Base-by-base conservation (phyloP, 2,113 vertebrate species). In the Hucho hucho region DNA sequence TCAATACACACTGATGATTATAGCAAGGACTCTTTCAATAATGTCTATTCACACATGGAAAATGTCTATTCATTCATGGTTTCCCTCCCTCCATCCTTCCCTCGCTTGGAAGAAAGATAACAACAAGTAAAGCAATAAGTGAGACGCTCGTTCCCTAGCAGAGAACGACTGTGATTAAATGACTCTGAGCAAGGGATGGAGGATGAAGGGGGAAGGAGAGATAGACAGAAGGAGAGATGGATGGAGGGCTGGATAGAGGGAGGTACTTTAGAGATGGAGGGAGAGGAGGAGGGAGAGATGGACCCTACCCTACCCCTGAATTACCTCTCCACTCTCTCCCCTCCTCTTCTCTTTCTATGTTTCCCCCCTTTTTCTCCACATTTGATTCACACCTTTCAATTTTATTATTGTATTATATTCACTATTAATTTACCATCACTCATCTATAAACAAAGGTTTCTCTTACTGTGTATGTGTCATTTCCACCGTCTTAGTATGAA, bases 141-240 rank as follows among this genome's bases (percentile, higher is more conserved):
- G 79, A 80, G 70, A 79, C 69, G 70, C 75, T 26, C 81, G 70
- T 79, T 88, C 83, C 83, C 75, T 77, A 65, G 79, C 73, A 81
- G 82, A 88, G 82, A 77, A 81, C 74, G 83, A 69, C 73, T 77
- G 86, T 89, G 89, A 92, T 91, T 88, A 87, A 81, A 81, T 9
- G 72, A 81, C 0, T 69, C 74, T 6, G 69, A n/a, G 69, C 46
- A 24, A 59, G 13, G 53, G 72, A 69, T 53, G 69, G 61, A 63
- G 0, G 59, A 24, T 49, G 26, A 3, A 37, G n/a, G 53, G 43
- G 69, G 25, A 0, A 12, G n/a, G 22, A 18, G 61, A 25, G 46
- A 25, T 64, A 9, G 24, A 74, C 69, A 77, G 47, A 69, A 64
- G 75, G 76, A 78, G 47, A 25, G 75, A 69, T 78, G 73, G 72